A percentile compares a stretch with the other conserved stretches of the same genome.
phyloP scores from a whole-genome alignment of 2,888 invertebrate genomes.

The Lampropteryx suffumata region DNA sequence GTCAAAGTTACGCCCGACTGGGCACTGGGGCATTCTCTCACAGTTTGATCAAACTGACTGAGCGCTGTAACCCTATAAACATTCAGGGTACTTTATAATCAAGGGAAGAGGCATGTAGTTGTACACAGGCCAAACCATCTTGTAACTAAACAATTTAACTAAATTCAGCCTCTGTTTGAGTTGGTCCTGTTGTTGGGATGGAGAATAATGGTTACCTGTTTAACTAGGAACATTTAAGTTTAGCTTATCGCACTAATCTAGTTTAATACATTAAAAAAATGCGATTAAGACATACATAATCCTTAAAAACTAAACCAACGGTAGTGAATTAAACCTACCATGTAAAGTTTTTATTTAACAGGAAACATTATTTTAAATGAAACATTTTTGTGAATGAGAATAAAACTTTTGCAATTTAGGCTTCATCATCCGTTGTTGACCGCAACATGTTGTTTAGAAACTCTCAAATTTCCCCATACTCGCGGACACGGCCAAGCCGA shows the following conservation, averaged over 20 bases:
- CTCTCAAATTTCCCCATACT: slow-evolving; percentile 19
- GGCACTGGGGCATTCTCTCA: slow-evolving; percentile 5
- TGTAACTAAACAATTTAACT: slow-evolving; percentile 26
- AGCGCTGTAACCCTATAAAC: slow-evolving; percentile 7
- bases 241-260: neutral
- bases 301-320: too few species aligned
- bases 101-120: slow-evolving; percentile 1
- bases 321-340: too few species aligned
- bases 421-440: slow-evolving; percentile 18
- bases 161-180: slow-evolving; percentile 24
- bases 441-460: slow-evolving; percentile 23
- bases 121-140: slow-evolving; percentile 18
- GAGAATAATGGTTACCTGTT: neutral
- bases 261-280: too few species aligned
- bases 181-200: slow-evolving; percentile 9
- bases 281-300: too few species aligned
- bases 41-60: slow-evolving; percentile 20
- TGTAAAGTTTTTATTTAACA: slow-evolving; percentile 1
- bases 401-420: slow-evolving; percentile 16
- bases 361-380: slow-evolving; percentile 8
- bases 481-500: slow-evolving; percentile 9
- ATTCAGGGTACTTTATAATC: slow-evolving; percentile 1
- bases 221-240: neutral
- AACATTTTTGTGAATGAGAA: neutral
- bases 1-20: slow-evolving; percentile 13